Percentiles rank a stretch among this genome's conserved stretches.
phyloP scores from a whole-genome alignment of 2,888 invertebrate genomes.

The Aporophyla lueneburgensis region DNA sequence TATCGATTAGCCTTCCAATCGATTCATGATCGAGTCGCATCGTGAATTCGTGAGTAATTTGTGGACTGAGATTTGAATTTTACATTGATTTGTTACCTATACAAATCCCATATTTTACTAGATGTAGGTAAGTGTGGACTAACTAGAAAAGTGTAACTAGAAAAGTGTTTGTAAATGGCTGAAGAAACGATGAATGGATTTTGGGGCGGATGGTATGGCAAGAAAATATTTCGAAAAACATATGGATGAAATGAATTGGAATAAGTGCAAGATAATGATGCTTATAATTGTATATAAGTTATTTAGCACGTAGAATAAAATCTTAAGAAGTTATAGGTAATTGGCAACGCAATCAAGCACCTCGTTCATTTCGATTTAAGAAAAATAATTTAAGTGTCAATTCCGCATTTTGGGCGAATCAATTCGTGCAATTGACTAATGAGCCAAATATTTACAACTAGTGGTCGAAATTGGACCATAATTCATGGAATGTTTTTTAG shows the following conservation, averaged over 20 bases:
- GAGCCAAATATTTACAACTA: too few relatives aligned
- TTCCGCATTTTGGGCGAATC: too few relatives aligned
- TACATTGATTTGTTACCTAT: conserved; percentile 9
- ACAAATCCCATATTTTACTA: conserved; percentile 4
- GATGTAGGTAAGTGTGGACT: neutral
- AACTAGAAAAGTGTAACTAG: neutral
- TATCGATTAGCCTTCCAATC: conserved; percentile 57
- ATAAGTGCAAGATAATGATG: neutral
- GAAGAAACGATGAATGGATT: neutral
- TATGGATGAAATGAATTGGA: neutral
- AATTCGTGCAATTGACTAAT: too few relatives aligned
- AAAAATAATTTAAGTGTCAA: too few relatives aligned
- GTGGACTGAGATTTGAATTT: conserved; percentile 9
- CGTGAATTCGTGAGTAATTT: conserved; percentile 38
- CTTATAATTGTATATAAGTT: neutral
- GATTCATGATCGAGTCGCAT: conserved; percentile 38
- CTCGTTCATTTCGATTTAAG: too few relatives aligned
- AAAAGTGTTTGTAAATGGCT: neutral
- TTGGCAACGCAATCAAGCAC: too few relatives aligned
- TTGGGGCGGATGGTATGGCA: neutral
- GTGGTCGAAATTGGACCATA: too few relatives aligned
- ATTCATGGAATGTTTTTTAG: too few relatives aligned
- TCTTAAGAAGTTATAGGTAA: too few relatives aligned
- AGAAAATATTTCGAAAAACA: neutral
- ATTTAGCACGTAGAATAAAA: neutral